Evolutionary conservation across 1,140 invertebrate genomes (phyloP).

Genomic region (Tetramorium parvispinum): DNA sequence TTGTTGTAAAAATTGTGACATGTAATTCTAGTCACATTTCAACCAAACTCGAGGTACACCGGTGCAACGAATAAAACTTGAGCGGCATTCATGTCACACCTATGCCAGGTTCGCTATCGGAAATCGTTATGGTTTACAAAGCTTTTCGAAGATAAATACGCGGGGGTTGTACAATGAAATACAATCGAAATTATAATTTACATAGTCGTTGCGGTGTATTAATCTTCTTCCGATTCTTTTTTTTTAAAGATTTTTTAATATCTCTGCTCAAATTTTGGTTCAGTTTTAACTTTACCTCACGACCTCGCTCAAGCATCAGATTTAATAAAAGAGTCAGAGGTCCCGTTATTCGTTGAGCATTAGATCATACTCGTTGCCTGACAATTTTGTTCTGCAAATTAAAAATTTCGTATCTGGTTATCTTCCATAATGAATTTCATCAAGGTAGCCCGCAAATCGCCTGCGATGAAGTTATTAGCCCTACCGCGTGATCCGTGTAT

Average conservation of each 20-base stretch:
- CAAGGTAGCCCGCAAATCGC: conserved; percentile 1
- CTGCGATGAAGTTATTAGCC: conserved; percentile 5
- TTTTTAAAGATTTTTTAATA: background rate
- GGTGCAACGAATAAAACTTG: conserved; percentile 45
- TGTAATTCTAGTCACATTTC: conserved; percentile 61
- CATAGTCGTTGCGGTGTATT: background rate
- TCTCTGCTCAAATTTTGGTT: background rate
- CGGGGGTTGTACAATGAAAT: background rate
- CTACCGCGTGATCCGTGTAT: background rate
- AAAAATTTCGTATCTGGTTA: conserved; percentile 19
- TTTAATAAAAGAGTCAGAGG: background rate
- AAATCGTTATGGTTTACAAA: conserved; percentile 59
- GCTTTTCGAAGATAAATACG: conserved; percentile 50
- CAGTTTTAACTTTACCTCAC: background rate
- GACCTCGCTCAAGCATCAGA: background rate
- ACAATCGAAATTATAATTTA: conserved; percentile 51
- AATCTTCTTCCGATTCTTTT: background rate
- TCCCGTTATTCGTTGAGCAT: background rate
- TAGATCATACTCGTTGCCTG: background rate
- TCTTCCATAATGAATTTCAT: conserved; percentile 21
- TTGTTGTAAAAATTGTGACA: conserved; percentile 43
- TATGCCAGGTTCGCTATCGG: conserved; percentile 48
- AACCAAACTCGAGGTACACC: conserved; percentile 16
- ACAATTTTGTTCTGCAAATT: conserved; percentile 6
- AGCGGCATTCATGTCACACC: conserved; percentile 55